Conservation (phyloP, 1,140 invertebrate genomes). For the Gonatopus flavifemur region DNA sequence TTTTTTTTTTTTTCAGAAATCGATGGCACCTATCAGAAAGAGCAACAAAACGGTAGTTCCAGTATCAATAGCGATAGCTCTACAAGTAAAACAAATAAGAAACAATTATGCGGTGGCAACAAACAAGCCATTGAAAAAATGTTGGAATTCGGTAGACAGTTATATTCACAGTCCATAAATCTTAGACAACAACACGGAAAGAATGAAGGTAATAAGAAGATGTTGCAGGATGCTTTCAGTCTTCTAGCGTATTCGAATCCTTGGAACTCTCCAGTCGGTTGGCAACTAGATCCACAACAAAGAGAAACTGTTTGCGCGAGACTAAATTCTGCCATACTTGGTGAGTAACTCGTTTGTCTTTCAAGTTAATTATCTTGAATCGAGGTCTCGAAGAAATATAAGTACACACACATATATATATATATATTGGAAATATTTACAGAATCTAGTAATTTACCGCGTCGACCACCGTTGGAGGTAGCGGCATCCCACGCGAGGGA, state of each 20-base stretch:
- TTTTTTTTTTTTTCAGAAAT: slow-evolving; percentile 50
- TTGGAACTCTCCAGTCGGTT: slow-evolving; percentile 93
- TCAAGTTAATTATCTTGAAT: slow-evolving; percentile 1
- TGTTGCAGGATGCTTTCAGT: slow-evolving; percentile 96
- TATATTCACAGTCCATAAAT: slow-evolving; percentile 87
- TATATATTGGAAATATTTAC: slow-evolving; percentile 31
- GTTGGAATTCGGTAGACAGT: slow-evolving; percentile 90
- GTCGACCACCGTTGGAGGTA: slow-evolving; percentile 88
- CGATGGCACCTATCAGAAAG: slow-evolving; percentile 48
- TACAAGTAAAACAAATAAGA: slow-evolving; percentile 55
- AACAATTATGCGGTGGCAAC: slow-evolving; percentile 72
- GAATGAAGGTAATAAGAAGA: slow-evolving; percentile 87
- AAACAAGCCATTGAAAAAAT: slow-evolving; percentile 86
- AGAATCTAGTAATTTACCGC: slow-evolving; percentile 88
- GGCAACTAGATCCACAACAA: slow-evolving; percentile 89
- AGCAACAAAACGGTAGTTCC: slow-evolving; percentile 37
- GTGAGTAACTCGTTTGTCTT: no score
- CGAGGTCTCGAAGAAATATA: not conserved
- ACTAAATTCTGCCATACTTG: slow-evolving; percentile 95
- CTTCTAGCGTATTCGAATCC: slow-evolving; percentile 97
- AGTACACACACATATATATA: not conserved
- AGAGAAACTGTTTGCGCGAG: slow-evolving; percentile 92
- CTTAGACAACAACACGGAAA: slow-evolving; percentile 80
- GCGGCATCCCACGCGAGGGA: slow-evolving; percentile 86
- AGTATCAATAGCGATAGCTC: slow-evolving; percentile 33